Percentiles rank a stretch among this genome's conserved stretches.
Evolutionary conservation across 2,888 invertebrate genomes (phyloP).

Genomic region (Mythimna lalbum): DNA sequence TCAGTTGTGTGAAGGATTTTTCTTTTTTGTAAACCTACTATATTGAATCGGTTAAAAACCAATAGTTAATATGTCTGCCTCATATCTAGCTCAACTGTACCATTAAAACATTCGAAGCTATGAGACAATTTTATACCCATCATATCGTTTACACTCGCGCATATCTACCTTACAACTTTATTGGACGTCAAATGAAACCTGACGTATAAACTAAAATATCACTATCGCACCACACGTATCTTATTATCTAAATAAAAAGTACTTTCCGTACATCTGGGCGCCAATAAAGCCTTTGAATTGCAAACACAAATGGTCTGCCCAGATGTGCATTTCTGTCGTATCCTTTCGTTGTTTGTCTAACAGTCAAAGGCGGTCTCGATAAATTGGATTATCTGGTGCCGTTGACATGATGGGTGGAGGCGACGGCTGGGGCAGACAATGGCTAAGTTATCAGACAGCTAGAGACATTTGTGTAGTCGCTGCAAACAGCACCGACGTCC

Average conservation of each 20-base stretch:
- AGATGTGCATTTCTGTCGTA: slow-evolving; percentile 26
- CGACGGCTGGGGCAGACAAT: slow-evolving; percentile 56
- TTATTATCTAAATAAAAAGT: slow-evolving; percentile 25
- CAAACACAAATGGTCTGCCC: slow-evolving; percentile 42
- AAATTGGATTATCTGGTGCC: slow-evolving; percentile 69
- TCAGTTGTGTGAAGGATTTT: not conserved
- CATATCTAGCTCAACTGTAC: not conserved
- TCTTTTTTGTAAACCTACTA: not conserved
- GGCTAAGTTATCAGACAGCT: slow-evolving; percentile 39
- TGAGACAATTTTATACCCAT: slow-evolving; percentile 16
- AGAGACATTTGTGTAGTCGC: slow-evolving; percentile 28
- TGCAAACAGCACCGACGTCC: slow-evolving; percentile 9
- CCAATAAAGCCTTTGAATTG: slow-evolving; percentile 39
- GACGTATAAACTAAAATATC: slow-evolving; percentile 8
- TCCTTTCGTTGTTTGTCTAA: slow-evolving; percentile 39
- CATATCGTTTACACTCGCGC: slow-evolving; percentile 25
- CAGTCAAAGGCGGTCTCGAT: slow-evolving; percentile 45
- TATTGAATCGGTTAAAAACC: not conserved
- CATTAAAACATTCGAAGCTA: slow-evolving; percentile 12
- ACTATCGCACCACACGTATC: not conserved
- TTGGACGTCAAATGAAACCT: slow-evolving; percentile 27
- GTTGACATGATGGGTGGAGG: slow-evolving; percentile 66
- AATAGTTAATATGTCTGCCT: not conserved
- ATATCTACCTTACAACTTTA: slow-evolving; percentile 36
- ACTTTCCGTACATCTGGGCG: slow-evolving; percentile 1